A percentile compares a stretch with the other conserved stretches of the same genome.
Conservation (phyloP, 64 coral and sea anemone genomes). For the Hydrozoanthus tunicans region DNA sequence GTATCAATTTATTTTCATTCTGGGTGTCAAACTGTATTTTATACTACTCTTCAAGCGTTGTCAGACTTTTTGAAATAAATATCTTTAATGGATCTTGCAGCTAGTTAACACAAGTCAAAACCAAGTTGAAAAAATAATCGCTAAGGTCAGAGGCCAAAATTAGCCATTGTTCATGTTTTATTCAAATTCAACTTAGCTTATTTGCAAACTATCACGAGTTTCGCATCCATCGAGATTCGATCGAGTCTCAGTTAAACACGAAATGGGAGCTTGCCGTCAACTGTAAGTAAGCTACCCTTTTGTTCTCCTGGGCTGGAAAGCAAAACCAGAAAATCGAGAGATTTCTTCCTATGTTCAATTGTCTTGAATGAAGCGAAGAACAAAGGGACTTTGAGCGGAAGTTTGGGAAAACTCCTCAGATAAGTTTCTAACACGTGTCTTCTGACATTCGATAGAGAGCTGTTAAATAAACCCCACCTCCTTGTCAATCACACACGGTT, state of each 20-base stretch:
- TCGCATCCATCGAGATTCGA: too few species aligned
- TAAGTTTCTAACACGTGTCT: constrained; percentile 54
- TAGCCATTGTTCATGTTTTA: constrained; percentile 16
- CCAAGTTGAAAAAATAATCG: constrained; percentile 24
- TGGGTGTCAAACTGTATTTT: constrained; percentile 56
- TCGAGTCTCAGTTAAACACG: too few species aligned
- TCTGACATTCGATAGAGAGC: constrained; percentile 44
- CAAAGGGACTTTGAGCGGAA: constrained; percentile 63
- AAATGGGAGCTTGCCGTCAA: not conserved
- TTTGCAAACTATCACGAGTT: not conserved
- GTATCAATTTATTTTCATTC: constrained; percentile 61
- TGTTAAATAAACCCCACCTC: constrained; percentile 9
- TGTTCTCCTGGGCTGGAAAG: constrained; percentile 19
- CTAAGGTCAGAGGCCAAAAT: constrained; percentile 53
- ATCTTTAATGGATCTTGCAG: constrained; percentile 27
- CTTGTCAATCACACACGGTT: constrained; percentile 37
- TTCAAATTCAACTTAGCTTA: not conserved
- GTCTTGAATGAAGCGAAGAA: constrained; percentile 6
- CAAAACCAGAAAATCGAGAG: constrained; percentile 46
- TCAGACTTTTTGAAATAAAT: constrained; percentile 25
- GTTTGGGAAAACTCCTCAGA: constrained; percentile 3
- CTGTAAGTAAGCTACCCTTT: constrained; percentile 23
- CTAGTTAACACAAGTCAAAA: constrained; percentile 7
- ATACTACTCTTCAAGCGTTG: constrained; percentile 16
- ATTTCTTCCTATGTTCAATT: not conserved